These are phyloP conservation scores for Potorous gilbertii DNA, from an alignment of 2,797 vertebrate genomes.

Conservation along the genomic window DNA sequence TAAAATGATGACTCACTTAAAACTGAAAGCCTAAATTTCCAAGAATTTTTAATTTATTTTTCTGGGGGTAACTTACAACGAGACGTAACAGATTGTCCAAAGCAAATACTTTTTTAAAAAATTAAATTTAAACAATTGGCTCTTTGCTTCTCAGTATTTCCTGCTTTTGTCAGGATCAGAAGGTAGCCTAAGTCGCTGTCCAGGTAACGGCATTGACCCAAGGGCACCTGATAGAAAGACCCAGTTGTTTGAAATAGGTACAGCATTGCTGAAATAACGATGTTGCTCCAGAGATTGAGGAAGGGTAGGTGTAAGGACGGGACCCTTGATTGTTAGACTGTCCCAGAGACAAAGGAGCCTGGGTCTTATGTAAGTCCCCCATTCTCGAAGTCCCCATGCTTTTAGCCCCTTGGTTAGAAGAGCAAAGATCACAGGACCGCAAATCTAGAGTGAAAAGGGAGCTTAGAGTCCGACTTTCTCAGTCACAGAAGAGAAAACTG, in stretches of 20 bases:
- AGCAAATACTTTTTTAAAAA: not conserved
- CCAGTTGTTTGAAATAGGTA: not conserved
- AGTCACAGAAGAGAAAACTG: not conserved
- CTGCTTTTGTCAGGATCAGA: not conserved
- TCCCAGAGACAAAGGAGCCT: not conserved
- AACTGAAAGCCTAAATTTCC: not conserved
- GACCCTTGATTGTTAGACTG: not conserved
- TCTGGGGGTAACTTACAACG: not conserved
- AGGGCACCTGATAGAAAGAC: not conserved
- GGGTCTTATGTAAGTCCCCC: not conserved
- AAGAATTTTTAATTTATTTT: not conserved
- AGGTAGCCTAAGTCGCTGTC: not conserved
- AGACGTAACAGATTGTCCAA: not conserved
- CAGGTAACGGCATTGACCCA: not conserved
- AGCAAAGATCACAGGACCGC: not conserved
- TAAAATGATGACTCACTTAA: conserved; percentile 24
- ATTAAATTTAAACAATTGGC: not conserved
- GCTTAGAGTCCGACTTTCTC: not conserved
- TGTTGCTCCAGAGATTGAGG: no score
- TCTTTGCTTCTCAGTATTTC: not conserved
- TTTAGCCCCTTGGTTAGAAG: not conserved
- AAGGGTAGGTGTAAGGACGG: no score
- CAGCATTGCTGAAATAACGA: not conserved
- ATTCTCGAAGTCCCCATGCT: not conserved
- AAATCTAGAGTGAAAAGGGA: not conserved